These are phyloP conservation scores for Drosophila aff. DNA, from an alignment of 1,140 invertebrate species.

Conservation along the genomic window DNA sequence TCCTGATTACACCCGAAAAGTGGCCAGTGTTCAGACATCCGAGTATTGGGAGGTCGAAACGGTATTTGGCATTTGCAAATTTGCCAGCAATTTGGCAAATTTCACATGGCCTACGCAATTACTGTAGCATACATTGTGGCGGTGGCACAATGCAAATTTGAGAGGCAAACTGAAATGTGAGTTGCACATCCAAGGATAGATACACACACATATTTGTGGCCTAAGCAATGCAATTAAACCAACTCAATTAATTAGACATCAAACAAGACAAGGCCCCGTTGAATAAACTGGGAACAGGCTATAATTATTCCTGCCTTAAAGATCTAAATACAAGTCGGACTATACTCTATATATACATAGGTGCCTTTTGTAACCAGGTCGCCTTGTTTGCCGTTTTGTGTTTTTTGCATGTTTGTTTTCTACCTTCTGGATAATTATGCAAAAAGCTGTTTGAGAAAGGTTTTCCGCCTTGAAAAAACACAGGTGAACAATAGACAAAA, in stretches of 20 bases:
- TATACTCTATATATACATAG: neutral
- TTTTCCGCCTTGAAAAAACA: conserved; percentile 62
- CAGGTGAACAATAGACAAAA: conserved; percentile 63
- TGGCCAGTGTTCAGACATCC: conserved; percentile 13
- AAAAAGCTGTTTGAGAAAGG: conserved; percentile 67
- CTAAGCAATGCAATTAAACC: conserved; percentile 38
- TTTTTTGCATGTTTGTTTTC: conserved; percentile 19
- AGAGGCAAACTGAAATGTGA: conserved; percentile 12
- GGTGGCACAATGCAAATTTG: conserved; percentile 30
- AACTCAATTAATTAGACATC: conserved; percentile 39
- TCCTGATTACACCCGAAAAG: conserved; percentile 21
- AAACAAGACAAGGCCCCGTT: conserved; percentile 16
- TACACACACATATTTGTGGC: neutral
- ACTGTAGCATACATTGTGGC: conserved; percentile 69
- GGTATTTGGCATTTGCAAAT: conserved; percentile 14
- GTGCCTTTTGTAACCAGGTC: conserved; percentile 57
- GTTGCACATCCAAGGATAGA: neutral
- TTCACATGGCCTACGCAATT: conserved; percentile 39
- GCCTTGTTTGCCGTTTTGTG: conserved; percentile 26
- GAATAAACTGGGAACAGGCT: conserved; percentile 16
- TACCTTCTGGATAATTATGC: conserved; percentile 73
- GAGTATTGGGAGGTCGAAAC: neutral
- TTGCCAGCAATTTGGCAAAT: conserved; percentile 36
- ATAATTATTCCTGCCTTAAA: conserved; percentile 30
- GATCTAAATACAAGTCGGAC: conserved; percentile 29